Evolutionary conservation across 2,888 invertebrate genomes (phyloP).

Genomic region (Leucoptera coffeella): DNA sequence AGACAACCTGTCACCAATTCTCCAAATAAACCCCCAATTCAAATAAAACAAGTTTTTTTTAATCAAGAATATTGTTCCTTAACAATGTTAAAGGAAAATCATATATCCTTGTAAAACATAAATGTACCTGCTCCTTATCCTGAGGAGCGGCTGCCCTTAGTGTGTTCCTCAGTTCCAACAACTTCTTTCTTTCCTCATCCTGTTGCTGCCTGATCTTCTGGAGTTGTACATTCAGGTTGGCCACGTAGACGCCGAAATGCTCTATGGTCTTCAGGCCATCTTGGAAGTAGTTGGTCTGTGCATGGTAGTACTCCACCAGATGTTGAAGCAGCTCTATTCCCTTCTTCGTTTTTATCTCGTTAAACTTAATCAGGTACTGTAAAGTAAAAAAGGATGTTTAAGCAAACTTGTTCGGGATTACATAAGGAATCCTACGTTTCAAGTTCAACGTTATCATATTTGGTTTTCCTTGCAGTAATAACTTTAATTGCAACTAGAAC

Average conservation of each 20-base stretch:
- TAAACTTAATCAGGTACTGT: constrained; percentile 95
- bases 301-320: constrained; percentile 95
- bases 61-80: too few relatives aligned
- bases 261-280: constrained; percentile 95
- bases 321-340: constrained; percentile 94
- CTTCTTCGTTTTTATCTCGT: constrained; percentile 97
- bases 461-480: too few relatives aligned
- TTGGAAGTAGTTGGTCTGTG: constrained; percentile 96
- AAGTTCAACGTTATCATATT: too few relatives aligned
- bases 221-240: constrained; percentile 83
- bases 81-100: too few relatives aligned
- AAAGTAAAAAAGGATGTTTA: constrained; percentile 31
- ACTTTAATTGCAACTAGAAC: too few relatives aligned
- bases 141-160: constrained; percentile 65
- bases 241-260: constrained; percentile 92
- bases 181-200: constrained; percentile 83
- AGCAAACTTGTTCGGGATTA: too few relatives aligned
- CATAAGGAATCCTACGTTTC: too few relatives aligned
- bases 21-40: too few relatives aligned
- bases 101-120: too few relatives aligned
- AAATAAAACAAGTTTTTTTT: too few relatives aligned
- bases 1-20: too few relatives aligned
- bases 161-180: constrained; percentile 79
- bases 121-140: constrained; percentile 63
- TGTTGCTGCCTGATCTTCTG: constrained; percentile 90